These are phyloP conservation scores for Sphaeramia orbicularis DNA, from an alignment of 2,797 vertebrate genomes.

Conservation along the genomic window DNA sequence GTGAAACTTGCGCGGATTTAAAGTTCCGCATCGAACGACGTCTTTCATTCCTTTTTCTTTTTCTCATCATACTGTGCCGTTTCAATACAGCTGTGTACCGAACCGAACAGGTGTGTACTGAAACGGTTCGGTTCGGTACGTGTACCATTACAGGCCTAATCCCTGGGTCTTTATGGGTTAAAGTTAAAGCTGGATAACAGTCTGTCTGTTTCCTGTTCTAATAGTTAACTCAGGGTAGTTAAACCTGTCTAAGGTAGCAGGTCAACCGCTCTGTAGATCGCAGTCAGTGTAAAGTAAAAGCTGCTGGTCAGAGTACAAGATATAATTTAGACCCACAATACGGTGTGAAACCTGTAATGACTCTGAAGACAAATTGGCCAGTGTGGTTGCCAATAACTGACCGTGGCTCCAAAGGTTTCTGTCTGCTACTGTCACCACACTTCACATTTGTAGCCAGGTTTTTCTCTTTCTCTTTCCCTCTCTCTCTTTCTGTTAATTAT, in stretches of 20 bases:
- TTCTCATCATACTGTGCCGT: no score
- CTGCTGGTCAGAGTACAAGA: background rate
- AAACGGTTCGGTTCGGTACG: no score
- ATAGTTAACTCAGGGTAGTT: background rate
- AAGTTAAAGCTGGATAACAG: no score
- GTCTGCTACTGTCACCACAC: conserved; percentile 20
- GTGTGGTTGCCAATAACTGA: conserved; percentile 40
- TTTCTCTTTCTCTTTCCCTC: conserved; percentile 4
- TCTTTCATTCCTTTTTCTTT: no score
- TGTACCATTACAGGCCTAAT: no score
- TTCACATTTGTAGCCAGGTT: conserved; percentile 7
- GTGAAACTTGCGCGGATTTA: no score
- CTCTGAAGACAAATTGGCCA: conserved; percentile 42
- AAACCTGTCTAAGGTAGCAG: background rate
- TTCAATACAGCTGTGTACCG: no score
- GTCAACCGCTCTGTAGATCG: no score
- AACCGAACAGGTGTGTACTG: no score
- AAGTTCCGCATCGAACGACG: no score
- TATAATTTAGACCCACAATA: conserved; percentile 47
- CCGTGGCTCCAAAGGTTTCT: conserved; percentile 30
- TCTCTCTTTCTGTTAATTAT: conserved; percentile 41
- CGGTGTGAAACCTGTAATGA: conserved; percentile 52
- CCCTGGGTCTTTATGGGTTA: no score
- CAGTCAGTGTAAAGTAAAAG: background rate
- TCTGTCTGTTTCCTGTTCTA: background rate